Evolutionary conservation across 1,140 invertebrate genomes (phyloP).

Genomic region (Trichonephila clavata): DNA sequence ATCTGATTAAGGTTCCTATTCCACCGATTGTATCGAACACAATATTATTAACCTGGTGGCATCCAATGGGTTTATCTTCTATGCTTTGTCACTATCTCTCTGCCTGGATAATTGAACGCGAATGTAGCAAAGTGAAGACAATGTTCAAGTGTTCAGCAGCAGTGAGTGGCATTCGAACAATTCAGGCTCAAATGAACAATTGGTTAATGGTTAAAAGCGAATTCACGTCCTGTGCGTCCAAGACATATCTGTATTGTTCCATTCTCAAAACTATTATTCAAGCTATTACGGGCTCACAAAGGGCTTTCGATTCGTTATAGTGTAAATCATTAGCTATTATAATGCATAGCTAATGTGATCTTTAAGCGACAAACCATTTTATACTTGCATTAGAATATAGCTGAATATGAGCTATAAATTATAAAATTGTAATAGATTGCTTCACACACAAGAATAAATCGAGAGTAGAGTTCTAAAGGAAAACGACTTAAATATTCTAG

Average conservation of each 20-base stretch:
- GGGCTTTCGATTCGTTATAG: background rate
- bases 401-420: too few species aligned
- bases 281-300: background rate
- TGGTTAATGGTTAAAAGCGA: background rate
- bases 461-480: too few species aligned
- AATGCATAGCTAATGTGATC: too few species aligned
- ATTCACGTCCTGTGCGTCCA: background rate
- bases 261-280: background rate
- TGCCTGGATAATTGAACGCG: background rate
- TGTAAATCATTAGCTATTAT: background rate
- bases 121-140: background rate
- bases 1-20: background rate
- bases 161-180: background rate
- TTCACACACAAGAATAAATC: too few species aligned
- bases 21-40: background rate
- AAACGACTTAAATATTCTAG: too few species aligned
- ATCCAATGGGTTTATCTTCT: slow-evolving; percentile 5
- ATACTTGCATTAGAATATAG: too few species aligned
- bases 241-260: too few species aligned
- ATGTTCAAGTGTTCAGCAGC: background rate
- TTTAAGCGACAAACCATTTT: too few species aligned
- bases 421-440: too few species aligned
- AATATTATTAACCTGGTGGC: background rate
- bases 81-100: background rate
- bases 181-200: background rate